These are phyloP conservation scores for Diorhabda elongata DNA, from an alignment of 1,140 invertebrate genomes.

Conservation along the genomic window DNA sequence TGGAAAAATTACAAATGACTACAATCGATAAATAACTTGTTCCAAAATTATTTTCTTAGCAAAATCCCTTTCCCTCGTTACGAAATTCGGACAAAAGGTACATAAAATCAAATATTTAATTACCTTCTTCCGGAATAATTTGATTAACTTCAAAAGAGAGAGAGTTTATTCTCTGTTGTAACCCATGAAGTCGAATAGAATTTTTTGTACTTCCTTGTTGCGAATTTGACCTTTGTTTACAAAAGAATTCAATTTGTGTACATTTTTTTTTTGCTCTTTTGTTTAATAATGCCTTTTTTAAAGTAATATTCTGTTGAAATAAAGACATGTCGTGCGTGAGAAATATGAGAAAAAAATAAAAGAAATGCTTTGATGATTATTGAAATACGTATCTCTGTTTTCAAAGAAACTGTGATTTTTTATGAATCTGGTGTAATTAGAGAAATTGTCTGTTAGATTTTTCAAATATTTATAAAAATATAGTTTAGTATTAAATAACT, in stretches of 20 bases:
- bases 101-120: slow-evolving; percentile 18
- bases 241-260: background rate
- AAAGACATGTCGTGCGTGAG: background rate
- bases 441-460: no score
- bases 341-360: no score
- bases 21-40: slow-evolving; percentile 3
- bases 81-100: slow-evolving; percentile 17
- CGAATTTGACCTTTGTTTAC: background rate
- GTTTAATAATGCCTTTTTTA: background rate
- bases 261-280: background rate
- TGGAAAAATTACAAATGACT: slow-evolving; percentile 14
- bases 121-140: slow-evolving; percentile 22
- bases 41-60: background rate
- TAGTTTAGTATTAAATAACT: no score
- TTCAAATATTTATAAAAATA: no score
- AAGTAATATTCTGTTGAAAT: background rate
- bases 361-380: no score
- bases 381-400: no score
- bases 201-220: background rate
- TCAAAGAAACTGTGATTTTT: no score
- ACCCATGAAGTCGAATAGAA: background rate
- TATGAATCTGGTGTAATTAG: no score
- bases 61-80: background rate
- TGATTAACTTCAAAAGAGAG: slow-evolving; percentile 17
- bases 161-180: slow-evolving; percentile 11